phyloP scores from a whole-genome alignment of 2,888 invertebrate species.

The Chromoteleia sp. region DNA sequence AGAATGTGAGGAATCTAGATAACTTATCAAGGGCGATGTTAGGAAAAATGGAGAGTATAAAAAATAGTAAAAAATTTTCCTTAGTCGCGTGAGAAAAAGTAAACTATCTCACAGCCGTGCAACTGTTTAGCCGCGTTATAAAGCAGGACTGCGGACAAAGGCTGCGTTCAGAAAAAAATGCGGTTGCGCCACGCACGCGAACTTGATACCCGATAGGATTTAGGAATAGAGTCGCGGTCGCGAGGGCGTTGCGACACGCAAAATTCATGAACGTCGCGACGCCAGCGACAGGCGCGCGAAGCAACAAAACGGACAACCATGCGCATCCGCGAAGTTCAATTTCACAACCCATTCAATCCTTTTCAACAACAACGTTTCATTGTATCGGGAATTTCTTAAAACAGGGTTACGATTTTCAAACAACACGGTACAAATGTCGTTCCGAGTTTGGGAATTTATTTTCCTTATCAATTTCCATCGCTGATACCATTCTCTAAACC shows the following conservation, averaged over 20 bases:
- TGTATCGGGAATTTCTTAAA: constrained; percentile 15
- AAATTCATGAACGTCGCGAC: constrained; percentile 61
- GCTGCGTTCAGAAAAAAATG: constrained; percentile 20
- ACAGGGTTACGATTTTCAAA: constrained; percentile 8
- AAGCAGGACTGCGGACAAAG: constrained; percentile 22
- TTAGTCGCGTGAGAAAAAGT: constrained; percentile 42
- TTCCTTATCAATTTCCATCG: no score
- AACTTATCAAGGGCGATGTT: no score
- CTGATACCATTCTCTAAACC: no score
- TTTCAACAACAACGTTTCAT: constrained; percentile 10
- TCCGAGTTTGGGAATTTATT: constrained; percentile 13
- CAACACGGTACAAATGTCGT: constrained; percentile 9
- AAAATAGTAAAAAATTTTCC: constrained; percentile 21
- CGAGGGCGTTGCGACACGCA: constrained; percentile 51
- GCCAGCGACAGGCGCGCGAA: constrained; percentile 33
- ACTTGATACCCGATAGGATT: constrained; percentile 69
- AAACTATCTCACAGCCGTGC: constrained; percentile 21
- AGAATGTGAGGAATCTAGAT: no score
- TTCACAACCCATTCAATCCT: constrained; percentile 35
- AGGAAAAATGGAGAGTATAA: not conserved
- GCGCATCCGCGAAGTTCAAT: constrained; percentile 13
- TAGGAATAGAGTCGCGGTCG: constrained; percentile 63
- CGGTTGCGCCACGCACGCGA: constrained; percentile 54
- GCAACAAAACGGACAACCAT: constrained; percentile 25
- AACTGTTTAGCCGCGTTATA: not conserved